Evolutionary conservation across 64 coral and sea anemone genomes (phyloP).

Genomic region (Actinia equina): DNA sequence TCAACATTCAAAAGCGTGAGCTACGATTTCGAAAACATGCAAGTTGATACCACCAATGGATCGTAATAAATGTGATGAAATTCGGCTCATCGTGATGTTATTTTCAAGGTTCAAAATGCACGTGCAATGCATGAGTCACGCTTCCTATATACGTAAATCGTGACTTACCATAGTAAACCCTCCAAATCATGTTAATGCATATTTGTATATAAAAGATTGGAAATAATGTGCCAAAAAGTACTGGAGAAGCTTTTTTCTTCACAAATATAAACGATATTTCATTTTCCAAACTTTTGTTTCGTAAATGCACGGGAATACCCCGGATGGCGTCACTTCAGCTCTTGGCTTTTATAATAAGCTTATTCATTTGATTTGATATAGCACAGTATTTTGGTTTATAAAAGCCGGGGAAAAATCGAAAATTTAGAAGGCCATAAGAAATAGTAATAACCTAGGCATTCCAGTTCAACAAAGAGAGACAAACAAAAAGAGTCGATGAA

Average conservation of each 20-base stretch:
- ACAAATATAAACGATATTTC: not conserved
- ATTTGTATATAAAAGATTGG: not conserved
- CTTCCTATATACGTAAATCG: not conserved
- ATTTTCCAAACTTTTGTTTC: not conserved
- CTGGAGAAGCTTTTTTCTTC: not conserved
- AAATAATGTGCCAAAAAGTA: not conserved
- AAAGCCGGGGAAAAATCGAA: not conserved
- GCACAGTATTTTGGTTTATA: not conserved
- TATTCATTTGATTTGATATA: not conserved
- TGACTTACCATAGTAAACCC: not conserved
- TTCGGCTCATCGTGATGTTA: not conserved
- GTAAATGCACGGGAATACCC: not conserved
- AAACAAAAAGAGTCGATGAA: not conserved
- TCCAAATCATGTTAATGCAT: too few relatives aligned
- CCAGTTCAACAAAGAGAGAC: not conserved
- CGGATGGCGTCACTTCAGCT: not conserved
- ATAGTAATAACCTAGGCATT: not conserved
- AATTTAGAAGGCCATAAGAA: not conserved
- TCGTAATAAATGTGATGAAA: not conserved
- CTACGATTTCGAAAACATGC: not conserved
- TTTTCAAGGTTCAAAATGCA: not conserved
- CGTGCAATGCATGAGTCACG: not conserved
- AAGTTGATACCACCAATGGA: not conserved
- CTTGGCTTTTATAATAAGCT: not conserved
- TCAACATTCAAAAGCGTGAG: slow-evolving; percentile 3